Base-by-base conservation (phyloP, 2,888 invertebrate genomes). In the Scaptomyza caliginosa region DNA sequence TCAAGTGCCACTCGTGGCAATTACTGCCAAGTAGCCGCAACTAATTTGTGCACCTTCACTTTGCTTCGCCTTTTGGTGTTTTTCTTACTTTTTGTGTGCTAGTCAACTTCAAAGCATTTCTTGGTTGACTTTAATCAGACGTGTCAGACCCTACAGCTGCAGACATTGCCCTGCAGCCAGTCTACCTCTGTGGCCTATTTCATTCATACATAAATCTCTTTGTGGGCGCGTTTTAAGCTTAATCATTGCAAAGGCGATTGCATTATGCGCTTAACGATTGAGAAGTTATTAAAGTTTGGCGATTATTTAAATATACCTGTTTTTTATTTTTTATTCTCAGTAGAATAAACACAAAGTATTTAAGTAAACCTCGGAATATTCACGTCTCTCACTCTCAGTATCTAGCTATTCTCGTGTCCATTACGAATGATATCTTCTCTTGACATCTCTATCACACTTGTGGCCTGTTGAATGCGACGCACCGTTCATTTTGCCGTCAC, bases 31-130 rank as follows among this genome's bases (percentile, higher is more conserved):
- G 49, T 56, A 54, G 64, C 30, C 58, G 40, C 23, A 34, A 59
- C 77, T 77, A 76, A 76, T 77, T 76, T 67, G 67, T 59, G 64
- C 76, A 77, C 67, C 77, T 71, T 77, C 55, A 45, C 34, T 34
- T 34, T 34, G 16, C 16, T 34, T 8, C 34, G 3, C 50, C 52
- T 58, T 58, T 66, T 43, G n/a, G n/a, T n/a, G n/a, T n/a, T n/a
- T n/a, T n/a, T n/a, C n/a, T n/a, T n/a, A n/a, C 5, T 54, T 16
- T 34, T 34, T 34, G n/a, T 16, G 51, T 24, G 62, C 42, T 32
- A 50, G 36, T 42, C 64, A 64, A 80, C 81, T 77, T 77, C 84
- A 80, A 80, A 83, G 77, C 58, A 50, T 67, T 74, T 67, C 57
- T 49, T 54, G 65, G 39, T 40, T 52, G 46, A 68, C 76, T 74